A percentile compares a stretch with the other conserved stretches of the same genome.
phyloP scores from a whole-genome alignment of 2,888 invertebrate genomes.

The Lepidocyrtinus sp. region DNA sequence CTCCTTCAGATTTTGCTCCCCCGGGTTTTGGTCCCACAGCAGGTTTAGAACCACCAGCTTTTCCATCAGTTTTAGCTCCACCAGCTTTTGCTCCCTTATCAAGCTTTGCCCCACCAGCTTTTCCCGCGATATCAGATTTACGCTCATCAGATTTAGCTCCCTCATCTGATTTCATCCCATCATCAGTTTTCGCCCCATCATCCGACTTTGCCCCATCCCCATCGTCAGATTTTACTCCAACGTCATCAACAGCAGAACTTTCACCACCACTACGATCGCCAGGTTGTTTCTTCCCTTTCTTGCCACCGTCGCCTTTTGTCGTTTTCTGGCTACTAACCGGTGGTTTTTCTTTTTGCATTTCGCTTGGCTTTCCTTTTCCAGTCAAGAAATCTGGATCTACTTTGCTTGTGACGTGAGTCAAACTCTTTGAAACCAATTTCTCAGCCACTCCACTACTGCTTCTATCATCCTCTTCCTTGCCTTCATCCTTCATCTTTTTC shows the following conservation, averaged over 20 bases:
- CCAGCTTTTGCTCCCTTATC: neutral
- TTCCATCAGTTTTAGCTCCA: neutral
- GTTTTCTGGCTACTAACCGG: neutral
- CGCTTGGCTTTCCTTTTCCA: neutral
- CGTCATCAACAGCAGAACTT: conserved; percentile 4
- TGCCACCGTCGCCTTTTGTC: neutral
- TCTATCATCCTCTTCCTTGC: neutral
- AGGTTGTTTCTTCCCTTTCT: neutral
- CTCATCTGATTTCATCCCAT: neutral
- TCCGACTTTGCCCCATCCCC: neutral
- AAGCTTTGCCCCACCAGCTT: neutral
- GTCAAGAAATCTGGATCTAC: neutral
- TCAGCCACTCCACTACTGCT: conserved; percentile 22
- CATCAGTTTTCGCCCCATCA: neutral
- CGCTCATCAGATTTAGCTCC: neutral
- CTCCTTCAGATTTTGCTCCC: neutral
- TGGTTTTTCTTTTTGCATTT: neutral
- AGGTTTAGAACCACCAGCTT: neutral
- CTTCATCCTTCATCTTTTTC: neutral
- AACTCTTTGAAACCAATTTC: neutral
- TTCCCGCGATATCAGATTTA: neutral
- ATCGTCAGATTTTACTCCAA: conserved; percentile 1
- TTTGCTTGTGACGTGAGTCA: neutral
- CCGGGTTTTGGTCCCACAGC: neutral
- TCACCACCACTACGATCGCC: neutral